Base-by-base conservation (phyloP, 1,140 invertebrate species). In the Scaptodrosophila lebanonensis region DNA sequence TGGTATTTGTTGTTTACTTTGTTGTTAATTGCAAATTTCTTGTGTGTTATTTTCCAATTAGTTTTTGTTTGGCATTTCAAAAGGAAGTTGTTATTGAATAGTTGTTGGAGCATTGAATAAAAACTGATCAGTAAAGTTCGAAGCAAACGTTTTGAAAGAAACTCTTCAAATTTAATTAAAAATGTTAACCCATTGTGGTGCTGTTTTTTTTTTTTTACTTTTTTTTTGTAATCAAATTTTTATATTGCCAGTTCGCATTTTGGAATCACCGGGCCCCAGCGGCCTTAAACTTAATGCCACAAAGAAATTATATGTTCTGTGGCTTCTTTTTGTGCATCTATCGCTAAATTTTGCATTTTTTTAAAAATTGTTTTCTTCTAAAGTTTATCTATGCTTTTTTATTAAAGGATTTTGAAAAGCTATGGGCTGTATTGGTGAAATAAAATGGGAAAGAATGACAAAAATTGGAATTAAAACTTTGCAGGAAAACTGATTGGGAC, bases 1-100 rank as follows among this genome's bases (percentile, higher is more conserved):
- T 82, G 62, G 73, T 77, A 67, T 71, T 71, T 77, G 58, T 71
- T 77, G 58, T 71, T 47, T 52, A 59, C 32, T 62, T 67, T 60
- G 52, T 68, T 66, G 20, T 60, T 77, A 70, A 77, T 77, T 77
- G 67, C 52, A 27, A n/a, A 8, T 33, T 33, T 33, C 6, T 33
- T 33, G 32, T 13, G 5, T 4, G 3, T 8, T 4, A 25, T 33
- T 8, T 33, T 4, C 12, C 12, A n/a, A 13, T 38, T 13, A 16
- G 2, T 38, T 38, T 54, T 71, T 33, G 9, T 63, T 63, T 54
- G 16, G n/a, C 12, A 40, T 47, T 33, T 50, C 12, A 16, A 38
- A 38, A 38, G 35, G 35, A 38, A 38, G 35, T 38, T 33, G 3
- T 33, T 33, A 33, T 33, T 33, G n/a, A n/a, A n/a, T n/a, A n/a